Evolutionary conservation across 1,140 invertebrate genomes (phyloP).

Genomic region (Choristoneura fumiferana): DNA sequence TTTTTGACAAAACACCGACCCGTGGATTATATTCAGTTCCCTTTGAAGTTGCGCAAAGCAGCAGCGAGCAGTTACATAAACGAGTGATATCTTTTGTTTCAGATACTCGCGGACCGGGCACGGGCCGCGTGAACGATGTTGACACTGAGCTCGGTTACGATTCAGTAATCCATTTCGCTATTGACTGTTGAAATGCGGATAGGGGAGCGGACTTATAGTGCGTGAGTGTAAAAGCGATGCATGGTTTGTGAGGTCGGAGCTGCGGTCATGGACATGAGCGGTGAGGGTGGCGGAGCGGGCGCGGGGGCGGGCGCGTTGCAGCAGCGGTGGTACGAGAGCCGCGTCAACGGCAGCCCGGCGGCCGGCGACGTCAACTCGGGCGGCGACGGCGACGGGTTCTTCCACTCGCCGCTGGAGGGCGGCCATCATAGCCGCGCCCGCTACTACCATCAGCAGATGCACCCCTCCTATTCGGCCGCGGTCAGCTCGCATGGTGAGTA

Average conservation of each 20-base stretch:
- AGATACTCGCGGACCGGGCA: constrained; percentile 42
- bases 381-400: constrained; percentile 70
- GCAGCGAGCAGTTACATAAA: background rate
- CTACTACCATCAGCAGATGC: constrained; percentile 78
- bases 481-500: constrained; percentile 74
- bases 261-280: constrained; percentile 75
- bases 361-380: constrained; percentile 62
- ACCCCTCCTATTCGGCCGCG: constrained; percentile 73
- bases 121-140: constrained; percentile 35
- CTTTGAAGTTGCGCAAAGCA: constrained; percentile 54
- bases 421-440: constrained; percentile 73
- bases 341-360: constrained; percentile 73
- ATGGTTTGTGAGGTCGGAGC: constrained; percentile 71
- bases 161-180: constrained; percentile 23
- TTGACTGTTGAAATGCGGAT: constrained; percentile 60
- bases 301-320: constrained; percentile 56
- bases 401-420: constrained; percentile 75
- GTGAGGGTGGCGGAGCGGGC: constrained; percentile 59
- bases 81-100: constrained; percentile 33
- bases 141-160: constrained; percentile 37
- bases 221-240: constrained; percentile 70
- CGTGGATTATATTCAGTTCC: constrained; percentile 39
- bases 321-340: constrained; percentile 76
- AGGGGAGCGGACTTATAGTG: constrained; percentile 65
- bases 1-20: constrained; percentile 58